phyloP scores from a whole-genome alignment of 2,113 vertebrate genomes.

The Promerops cafer region DNA sequence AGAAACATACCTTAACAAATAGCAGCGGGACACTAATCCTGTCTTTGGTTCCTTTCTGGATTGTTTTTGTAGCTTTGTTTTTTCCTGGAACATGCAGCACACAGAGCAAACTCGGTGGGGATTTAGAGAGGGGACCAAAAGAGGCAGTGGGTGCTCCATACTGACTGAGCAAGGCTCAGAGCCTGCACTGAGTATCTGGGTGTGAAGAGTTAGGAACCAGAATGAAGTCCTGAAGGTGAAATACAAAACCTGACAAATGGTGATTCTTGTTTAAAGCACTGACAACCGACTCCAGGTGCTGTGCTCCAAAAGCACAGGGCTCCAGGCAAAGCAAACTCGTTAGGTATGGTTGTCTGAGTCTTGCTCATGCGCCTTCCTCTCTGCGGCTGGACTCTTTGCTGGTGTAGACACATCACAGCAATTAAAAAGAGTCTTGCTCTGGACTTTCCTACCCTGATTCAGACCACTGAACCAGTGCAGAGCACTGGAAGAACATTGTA shows the following conservation, averaged over 20 bases:
- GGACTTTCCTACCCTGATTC: not conserved
- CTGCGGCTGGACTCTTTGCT: not conserved
- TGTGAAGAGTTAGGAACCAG: not conserved
- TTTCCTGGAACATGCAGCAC: not conserved
- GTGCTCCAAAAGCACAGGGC: not conserved
- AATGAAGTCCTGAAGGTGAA: not conserved
- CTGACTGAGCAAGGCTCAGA: not conserved
- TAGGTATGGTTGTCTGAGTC: not conserved
- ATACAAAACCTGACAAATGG: not conserved
- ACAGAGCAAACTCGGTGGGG: accelerated
- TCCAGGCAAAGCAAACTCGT: not conserved
- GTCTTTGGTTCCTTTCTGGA: not conserved
- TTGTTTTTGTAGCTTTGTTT: not conserved
- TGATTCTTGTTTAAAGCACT: not conserved
- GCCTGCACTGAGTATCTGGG: not conserved
- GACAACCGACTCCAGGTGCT: not conserved
- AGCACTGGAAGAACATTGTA: not conserved
- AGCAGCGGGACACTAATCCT: not conserved
- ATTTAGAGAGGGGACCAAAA: not conserved
- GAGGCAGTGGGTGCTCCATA: not conserved
- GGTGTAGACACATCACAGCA: not conserved
- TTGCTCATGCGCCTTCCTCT: not conserved
- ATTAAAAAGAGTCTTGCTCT: not conserved
- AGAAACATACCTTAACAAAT: not conserved
- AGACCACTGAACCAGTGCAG: not conserved